A percentile compares a stretch with the other conserved stretches of the same genome.
Conservation (phyloP, 2,113 vertebrate species). For the Phocoena sinus region DNA sequence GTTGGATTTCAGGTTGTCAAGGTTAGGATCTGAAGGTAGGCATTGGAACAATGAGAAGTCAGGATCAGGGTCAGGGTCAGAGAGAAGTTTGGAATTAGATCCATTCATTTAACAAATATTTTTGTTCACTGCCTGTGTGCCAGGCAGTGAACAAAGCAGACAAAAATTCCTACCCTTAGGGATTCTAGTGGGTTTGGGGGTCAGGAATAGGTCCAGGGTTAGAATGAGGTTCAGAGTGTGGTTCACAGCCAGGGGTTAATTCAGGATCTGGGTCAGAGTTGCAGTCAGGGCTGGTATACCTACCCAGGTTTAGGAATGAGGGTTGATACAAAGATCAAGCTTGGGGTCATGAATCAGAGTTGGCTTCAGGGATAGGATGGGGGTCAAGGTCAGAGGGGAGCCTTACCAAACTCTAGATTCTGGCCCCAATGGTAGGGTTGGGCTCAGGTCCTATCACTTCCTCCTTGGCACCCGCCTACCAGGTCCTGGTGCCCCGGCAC, state of each 20-base stretch:
- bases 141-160: conserved; percentile 28
- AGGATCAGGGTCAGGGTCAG: not conserved
- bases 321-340: not conserved
- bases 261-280: conserved; percentile 3
- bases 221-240: conserved; percentile 17
- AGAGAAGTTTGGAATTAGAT: conserved; percentile 20
- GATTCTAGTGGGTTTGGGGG: not conserved
- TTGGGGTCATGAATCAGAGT: conserved; percentile 3
- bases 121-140: not conserved
- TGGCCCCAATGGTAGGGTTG: not conserved
- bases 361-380: not conserved
- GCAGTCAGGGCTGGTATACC: not conserved
- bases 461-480: conserved; percentile 5
- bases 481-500: not conserved
- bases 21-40: conserved; percentile 8
- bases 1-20: not conserved
- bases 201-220: not conserved
- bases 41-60: not conserved
- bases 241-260: conserved; percentile 17
- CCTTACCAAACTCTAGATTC: conserved; percentile 40
- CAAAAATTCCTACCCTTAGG: not conserved
- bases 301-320: not conserved
- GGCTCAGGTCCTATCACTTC: not conserved
- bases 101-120: conserved; percentile 27
- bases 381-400: conserved; percentile 11